Conservation (phyloP, 1,140 invertebrate species). For the Penaeus vannamei region DNA sequence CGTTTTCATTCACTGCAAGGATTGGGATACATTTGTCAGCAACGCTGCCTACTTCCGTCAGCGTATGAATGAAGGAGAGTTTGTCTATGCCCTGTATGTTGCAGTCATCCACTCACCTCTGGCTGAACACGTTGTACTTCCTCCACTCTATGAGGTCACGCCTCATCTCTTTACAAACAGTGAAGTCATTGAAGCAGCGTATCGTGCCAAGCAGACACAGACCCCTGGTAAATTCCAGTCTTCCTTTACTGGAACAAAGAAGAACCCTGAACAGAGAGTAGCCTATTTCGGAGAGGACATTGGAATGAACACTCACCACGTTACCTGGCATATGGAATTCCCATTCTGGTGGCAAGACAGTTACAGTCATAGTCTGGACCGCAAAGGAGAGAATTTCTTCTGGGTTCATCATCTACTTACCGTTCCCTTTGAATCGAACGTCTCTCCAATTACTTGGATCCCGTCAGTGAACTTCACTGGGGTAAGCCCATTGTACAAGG, state of each 20-base stretch:
- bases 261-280: slow-evolving; percentile 37
- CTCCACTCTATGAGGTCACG: slow-evolving; percentile 47
- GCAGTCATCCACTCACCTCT: slow-evolving; percentile 26
- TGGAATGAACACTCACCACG: slow-evolving; percentile 48
- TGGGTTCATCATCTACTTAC: slow-evolving; percentile 51
- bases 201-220: slow-evolving; percentile 41
- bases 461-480: slow-evolving; percentile 43
- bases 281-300: slow-evolving; percentile 46
- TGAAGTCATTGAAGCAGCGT: slow-evolving; percentile 33
- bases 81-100: slow-evolving; percentile 35
- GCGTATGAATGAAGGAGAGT: slow-evolving; percentile 49
- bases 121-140: slow-evolving; percentile 21
- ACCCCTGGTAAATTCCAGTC: slow-evolving; percentile 27
- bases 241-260: slow-evolving; percentile 11
- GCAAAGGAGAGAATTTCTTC: slow-evolving; percentile 49
- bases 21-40: slow-evolving; percentile 38
- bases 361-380: slow-evolving; percentile 24
- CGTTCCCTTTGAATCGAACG: slow-evolving; percentile 39
- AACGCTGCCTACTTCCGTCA: slow-evolving; percentile 46
- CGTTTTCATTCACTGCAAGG: slow-evolving; percentile 35
- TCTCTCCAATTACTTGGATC: slow-evolving; percentile 38
- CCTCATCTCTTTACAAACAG: slow-evolving; percentile 46
- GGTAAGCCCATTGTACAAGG: slow-evolving; percentile 18
- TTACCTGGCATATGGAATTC: slow-evolving; percentile 42
- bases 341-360: slow-evolving; percentile 36